Percentiles rank a stretch among this genome's conserved stretches.
These are phyloP conservation scores for Nesogale talazaci DNA, from an alignment of 2,113 vertebrate genomes.

Conservation along the genomic window DNA sequence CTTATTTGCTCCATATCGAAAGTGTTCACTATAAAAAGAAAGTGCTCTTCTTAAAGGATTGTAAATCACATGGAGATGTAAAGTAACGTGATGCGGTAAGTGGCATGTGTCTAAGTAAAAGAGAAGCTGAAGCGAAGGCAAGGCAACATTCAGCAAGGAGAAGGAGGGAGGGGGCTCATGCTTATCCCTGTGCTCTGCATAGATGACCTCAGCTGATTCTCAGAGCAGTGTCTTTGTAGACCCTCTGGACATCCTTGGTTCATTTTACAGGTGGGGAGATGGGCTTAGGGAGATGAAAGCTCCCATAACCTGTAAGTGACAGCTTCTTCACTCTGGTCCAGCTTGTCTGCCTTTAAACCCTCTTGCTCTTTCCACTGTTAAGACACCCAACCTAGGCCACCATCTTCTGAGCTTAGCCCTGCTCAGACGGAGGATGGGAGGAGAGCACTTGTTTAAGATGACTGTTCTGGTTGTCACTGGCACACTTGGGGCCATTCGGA, in stretches of 20 bases:
- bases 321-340: neutral
- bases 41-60: neutral
- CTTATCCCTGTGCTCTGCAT: neutral
- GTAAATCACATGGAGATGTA: neutral
- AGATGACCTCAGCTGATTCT: neutral
- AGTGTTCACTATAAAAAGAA: neutral
- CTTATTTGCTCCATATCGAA: neutral
- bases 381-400: neutral
- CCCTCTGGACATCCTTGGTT: neutral
- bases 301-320: neutral
- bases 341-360: neutral
- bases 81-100: neutral
- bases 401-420: neutral
- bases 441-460: constrained; percentile 19
- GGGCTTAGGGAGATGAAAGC: neutral
- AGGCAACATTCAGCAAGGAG: neutral
- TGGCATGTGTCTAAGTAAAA: neutral
- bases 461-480: constrained; percentile 10
- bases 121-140: neutral
- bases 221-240: neutral
- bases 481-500: neutral
- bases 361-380: neutral
- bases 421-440: neutral
- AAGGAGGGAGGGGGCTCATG: neutral
- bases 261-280: neutral